phyloP scores from a whole-genome alignment of 1,140 invertebrate species.

The Lethrus apterus region DNA sequence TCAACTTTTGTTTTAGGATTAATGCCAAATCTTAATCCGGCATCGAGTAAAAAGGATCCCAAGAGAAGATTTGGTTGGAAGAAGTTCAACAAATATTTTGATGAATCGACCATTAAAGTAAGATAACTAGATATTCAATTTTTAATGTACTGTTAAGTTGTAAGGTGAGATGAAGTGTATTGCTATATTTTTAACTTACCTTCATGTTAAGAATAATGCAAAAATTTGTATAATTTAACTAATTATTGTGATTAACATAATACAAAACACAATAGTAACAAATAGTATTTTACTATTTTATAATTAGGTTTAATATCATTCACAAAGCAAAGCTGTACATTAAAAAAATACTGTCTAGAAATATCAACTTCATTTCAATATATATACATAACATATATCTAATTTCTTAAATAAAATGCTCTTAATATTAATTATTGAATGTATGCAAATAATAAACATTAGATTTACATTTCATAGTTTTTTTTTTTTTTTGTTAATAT shows the following conservation, averaged over 20 bases:
- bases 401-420: conserved; percentile 17
- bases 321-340: conserved; percentile 38
- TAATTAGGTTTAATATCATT: conserved; percentile 23
- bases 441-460: conserved; percentile 11
- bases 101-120: no score
- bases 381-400: conserved; percentile 33
- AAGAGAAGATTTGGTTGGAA: conserved; percentile 57
- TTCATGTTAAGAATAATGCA: no score
- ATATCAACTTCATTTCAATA: conserved; percentile 29
- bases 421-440: conserved; percentile 33
- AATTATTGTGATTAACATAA: no score
- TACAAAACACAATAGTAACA: no score
- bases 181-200: no score
- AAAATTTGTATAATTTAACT: no score
- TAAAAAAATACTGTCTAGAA: conserved; percentile 39
- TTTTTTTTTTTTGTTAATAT: background rate
- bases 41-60: conserved; percentile 58
- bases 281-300: conserved; percentile 1
- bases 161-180: no score
- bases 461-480: background rate
- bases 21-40: conserved; percentile 62
- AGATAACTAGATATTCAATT: conserved; percentile 3
- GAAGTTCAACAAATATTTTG: conserved; percentile 74
- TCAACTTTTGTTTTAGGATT: conserved; percentile 68
- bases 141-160: conserved; percentile 8